Evolutionary conservation across 1,140 invertebrate species (phyloP).

Genomic region (Doryteuthis pealeii): DNA sequence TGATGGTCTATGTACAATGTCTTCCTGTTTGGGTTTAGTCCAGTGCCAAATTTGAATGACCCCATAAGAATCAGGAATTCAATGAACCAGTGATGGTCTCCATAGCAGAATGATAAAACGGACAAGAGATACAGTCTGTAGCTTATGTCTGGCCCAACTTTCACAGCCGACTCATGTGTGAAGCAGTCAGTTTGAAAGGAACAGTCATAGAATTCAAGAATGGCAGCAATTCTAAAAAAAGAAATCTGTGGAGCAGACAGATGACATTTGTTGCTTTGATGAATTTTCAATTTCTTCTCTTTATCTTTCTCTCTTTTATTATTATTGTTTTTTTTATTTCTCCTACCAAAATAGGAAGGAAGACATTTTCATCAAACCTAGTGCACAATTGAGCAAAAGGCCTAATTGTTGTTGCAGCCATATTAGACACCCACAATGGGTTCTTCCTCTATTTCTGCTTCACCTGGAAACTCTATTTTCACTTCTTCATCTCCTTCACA

Average conservation of each 20-base stretch:
- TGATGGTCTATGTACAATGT: constrained; percentile 1
- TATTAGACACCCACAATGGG: background rate
- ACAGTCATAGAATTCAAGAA: background rate
- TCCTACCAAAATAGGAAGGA: background rate
- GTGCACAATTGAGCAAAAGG: background rate
- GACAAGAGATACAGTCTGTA: background rate
- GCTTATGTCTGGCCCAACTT: background rate
- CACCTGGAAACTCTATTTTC: background rate
- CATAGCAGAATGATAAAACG: background rate
- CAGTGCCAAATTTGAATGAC: background rate
- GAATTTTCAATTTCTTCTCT: too few species aligned
- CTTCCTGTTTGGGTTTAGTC: background rate
- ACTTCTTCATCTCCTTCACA: background rate
- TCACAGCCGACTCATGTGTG: background rate
- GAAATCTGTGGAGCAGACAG: too few species aligned
- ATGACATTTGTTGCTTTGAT: too few species aligned
- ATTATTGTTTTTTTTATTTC: background rate
- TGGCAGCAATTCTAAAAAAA: too few species aligned
- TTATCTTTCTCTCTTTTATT: too few species aligned
- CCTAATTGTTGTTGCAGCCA: background rate
- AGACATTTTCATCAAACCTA: background rate
- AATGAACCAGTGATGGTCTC: background rate
- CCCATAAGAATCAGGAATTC: background rate
- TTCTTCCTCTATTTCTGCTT: background rate
- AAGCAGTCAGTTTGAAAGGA: background rate